Conservation (phyloP, 2,888 invertebrate species). For the Eupithecia centaureata region DNA sequence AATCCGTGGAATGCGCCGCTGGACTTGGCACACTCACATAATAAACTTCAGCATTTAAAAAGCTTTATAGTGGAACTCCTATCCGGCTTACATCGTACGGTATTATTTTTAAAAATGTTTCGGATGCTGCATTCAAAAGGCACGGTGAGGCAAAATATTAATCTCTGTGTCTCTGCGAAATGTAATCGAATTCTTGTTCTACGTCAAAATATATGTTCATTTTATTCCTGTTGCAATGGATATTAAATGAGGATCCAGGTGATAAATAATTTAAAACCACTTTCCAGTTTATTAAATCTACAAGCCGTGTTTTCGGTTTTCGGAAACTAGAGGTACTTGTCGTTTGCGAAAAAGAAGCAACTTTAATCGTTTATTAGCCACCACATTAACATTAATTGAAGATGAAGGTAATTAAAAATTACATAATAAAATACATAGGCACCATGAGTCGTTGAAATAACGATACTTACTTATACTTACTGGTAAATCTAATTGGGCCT, state of each 20-base stretch:
- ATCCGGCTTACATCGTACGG: conserved; percentile 25
- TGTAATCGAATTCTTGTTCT: background rate
- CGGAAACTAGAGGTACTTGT: too few species aligned
- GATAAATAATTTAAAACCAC: background rate
- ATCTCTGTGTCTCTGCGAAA: background rate
- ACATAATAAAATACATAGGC: too few species aligned
- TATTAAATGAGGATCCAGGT: background rate
- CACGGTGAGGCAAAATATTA: conserved; percentile 12
- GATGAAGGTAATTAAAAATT: too few species aligned
- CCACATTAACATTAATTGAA: too few species aligned
- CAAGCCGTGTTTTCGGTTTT: background rate
- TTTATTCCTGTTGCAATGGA: background rate
- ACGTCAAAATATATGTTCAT: background rate
- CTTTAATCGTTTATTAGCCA: too few species aligned
- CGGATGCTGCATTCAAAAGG: conserved; percentile 24
- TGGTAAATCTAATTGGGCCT: too few species aligned
- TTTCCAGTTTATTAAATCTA: background rate
- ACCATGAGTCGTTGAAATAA: too few species aligned
- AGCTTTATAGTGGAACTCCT: conserved; percentile 29
- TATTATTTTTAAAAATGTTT: conserved; percentile 31
- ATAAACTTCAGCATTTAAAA: conserved; percentile 34
- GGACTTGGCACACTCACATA: conserved; percentile 30
- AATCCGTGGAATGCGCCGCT: conserved; percentile 14
- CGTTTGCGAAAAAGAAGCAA: too few species aligned
- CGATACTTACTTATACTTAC: too few species aligned